Conservation (phyloP, 2,797 vertebrate genomes). For the Phoeniculus purpureus region DNA sequence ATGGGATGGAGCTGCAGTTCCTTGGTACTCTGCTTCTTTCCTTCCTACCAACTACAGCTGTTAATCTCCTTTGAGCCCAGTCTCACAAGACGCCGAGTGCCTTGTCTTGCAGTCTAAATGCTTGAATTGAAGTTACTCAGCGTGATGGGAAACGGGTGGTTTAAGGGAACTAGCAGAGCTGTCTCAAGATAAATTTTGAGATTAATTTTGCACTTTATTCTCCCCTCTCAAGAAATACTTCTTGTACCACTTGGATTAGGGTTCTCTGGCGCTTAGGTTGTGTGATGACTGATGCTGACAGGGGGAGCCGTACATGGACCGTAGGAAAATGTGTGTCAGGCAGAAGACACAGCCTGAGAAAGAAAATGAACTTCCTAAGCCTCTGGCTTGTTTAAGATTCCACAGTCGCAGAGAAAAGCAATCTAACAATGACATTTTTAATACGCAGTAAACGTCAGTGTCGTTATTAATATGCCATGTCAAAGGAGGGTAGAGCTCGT, state of each 20-base stretch:
- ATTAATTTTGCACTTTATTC: background rate
- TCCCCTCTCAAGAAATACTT: background rate
- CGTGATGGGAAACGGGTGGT: background rate
- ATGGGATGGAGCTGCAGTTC: background rate
- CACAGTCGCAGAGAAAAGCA: background rate
- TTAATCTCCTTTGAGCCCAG: background rate
- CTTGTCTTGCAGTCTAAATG: background rate
- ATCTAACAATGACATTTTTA: background rate
- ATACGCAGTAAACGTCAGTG: background rate
- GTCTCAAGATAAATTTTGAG: background rate
- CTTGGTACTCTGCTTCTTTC: background rate
- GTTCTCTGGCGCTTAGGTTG: background rate
- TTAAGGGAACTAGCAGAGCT: background rate
- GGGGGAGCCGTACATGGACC: background rate
- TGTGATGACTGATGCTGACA: background rate
- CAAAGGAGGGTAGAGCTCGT: background rate
- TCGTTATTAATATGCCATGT: background rate
- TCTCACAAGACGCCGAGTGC: background rate
- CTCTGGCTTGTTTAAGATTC: constrained; percentile 11
- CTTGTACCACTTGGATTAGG: background rate
- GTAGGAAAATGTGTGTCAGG: constrained; percentile 4
- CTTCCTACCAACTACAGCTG: background rate
- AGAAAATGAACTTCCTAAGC: background rate
- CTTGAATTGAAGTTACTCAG: background rate
- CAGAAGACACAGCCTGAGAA: background rate